Base-by-base conservation (phyloP, 1,140 invertebrate species). In the Eurosta solidaginis region DNA sequence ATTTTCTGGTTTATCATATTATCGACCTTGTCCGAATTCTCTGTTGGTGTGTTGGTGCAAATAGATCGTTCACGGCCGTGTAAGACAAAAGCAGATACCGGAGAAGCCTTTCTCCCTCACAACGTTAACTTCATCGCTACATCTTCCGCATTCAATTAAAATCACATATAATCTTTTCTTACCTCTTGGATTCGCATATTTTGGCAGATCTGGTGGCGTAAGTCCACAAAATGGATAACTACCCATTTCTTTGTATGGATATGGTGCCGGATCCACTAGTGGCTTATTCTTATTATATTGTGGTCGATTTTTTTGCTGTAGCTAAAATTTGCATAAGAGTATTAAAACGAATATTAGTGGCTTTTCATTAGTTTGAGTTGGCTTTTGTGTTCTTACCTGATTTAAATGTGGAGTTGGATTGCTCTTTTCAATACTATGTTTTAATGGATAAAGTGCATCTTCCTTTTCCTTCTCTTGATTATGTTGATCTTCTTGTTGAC, bases 201-300 rank as follows among this genome's bases (percentile, higher is more conserved):
- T 68, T 33, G 59, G 40, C 6, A 68, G 59, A 40, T 68, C 59
- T 1, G 59, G 59, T 17, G 59, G 59, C 14, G 59, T 40, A 3
- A 68, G 33, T 40, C 59, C 59, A 68, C 59, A 68, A 40, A 68
- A 68, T 22, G 59, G 59, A 68, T 68, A 68, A 22, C 20, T 68
- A 9, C 59, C 59, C n/a, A 68, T 68, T 68, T 68, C 33, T 2
- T 68, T 68, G 33, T 68, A 68, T 3, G 59, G 33, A 68, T 68
- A 68, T 68, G 59, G 59, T 68, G 59, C 59, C 20, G 59, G 59
- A 40, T 68, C 59, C 27, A 40, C 59, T 33, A 68, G n/a, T 40
- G 59, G 59, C 20, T 68, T 68, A 68, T 68, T n/a, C n/a, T n/a
- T 68, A 68, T 17, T 36, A 68, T 68, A 68, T 68, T 68, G 59